Evolutionary conservation across 2,113 vertebrate species (phyloP).

Genomic region (Salvelinus namaycush): DNA sequence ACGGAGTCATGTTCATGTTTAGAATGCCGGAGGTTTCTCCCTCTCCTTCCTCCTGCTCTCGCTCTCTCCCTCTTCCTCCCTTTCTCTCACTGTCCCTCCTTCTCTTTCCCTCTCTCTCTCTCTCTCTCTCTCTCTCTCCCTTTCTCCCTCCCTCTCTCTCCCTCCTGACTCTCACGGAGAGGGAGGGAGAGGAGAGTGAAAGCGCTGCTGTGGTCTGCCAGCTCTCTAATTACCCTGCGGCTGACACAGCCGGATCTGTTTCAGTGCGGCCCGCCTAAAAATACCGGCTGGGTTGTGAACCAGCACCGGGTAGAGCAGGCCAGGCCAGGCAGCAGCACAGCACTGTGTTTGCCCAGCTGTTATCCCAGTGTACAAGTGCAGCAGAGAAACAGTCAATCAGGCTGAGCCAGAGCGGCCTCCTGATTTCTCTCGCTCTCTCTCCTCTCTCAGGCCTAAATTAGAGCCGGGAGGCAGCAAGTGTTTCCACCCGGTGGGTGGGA

Average conservation of each 20-base stretch:
- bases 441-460: conserved; percentile 28
- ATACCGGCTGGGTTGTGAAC: conserved; percentile 25
- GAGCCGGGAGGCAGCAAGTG: neutral
- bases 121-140: neutral
- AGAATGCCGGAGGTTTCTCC: neutral
- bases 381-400: neutral
- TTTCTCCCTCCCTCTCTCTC: neutral
- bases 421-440: neutral
- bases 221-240: conserved; percentile 44
- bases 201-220: conserved; percentile 7
- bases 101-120: neutral
- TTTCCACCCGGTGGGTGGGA: conserved; percentile 22
- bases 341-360: conserved; percentile 12
- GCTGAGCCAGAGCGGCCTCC: neutral
- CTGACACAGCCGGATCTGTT: conserved; percentile 30
- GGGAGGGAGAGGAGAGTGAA: neutral
- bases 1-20: neutral
- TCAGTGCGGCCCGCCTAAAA: conserved; percentile 38
- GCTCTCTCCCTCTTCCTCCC: neutral
- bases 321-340: conserved; percentile 2
- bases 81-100: neutral
- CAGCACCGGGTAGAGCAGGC: neutral
- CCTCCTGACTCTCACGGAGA: neutral
- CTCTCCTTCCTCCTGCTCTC: neutral
- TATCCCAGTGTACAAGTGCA: conserved; percentile 3